Evolutionary conservation across 2,888 invertebrate genomes (phyloP).

Genomic region (Papilio protenor): DNA sequence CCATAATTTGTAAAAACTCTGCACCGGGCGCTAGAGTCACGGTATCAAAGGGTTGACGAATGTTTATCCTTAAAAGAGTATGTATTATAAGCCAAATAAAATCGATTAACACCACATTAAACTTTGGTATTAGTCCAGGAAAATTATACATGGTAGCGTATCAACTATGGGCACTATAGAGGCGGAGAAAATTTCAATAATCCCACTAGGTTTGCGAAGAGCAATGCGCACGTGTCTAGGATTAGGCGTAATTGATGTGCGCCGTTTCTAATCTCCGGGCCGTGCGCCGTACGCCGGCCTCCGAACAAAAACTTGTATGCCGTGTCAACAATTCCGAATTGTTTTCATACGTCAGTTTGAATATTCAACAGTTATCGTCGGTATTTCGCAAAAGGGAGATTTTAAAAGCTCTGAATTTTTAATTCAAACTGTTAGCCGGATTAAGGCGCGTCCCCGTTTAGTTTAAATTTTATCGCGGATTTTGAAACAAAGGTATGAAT

Average conservation of each 20-base stretch:
- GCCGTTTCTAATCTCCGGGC: slow-evolving; percentile 80
- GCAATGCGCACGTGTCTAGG: slow-evolving; percentile 77
- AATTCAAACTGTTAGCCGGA: slow-evolving; percentile 39
- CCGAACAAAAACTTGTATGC: slow-evolving; percentile 52
- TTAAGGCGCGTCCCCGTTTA: slow-evolving; percentile 35
- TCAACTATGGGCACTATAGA: slow-evolving; percentile 42
- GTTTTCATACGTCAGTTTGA: slow-evolving; percentile 45
- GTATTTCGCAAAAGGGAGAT: slow-evolving; percentile 36
- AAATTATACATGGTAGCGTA: slow-evolving; percentile 44
- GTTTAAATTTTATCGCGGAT: slow-evolving; percentile 29
- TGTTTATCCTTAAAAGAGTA: too few relatives aligned
- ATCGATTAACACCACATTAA: not conserved
- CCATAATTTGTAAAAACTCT: too few relatives aligned
- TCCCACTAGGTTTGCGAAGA: slow-evolving; percentile 74
- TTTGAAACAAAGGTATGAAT: slow-evolving; percentile 25
- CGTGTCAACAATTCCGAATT: slow-evolving; percentile 49
- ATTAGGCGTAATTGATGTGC: slow-evolving; percentile 81
- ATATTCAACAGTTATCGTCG: slow-evolving; percentile 44
- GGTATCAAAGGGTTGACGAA: too few relatives aligned
- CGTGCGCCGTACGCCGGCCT: slow-evolving; percentile 56
- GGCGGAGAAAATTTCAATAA: slow-evolving; percentile 76
- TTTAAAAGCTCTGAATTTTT: slow-evolving; percentile 39
- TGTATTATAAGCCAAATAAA: too few relatives aligned
- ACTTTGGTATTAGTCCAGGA: slow-evolving; percentile 54
- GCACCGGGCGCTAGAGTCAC: too few relatives aligned